These are phyloP conservation scores for Heliconius charithonia DNA, from an alignment of 2,888 invertebrate genomes.

Conservation along the genomic window DNA sequence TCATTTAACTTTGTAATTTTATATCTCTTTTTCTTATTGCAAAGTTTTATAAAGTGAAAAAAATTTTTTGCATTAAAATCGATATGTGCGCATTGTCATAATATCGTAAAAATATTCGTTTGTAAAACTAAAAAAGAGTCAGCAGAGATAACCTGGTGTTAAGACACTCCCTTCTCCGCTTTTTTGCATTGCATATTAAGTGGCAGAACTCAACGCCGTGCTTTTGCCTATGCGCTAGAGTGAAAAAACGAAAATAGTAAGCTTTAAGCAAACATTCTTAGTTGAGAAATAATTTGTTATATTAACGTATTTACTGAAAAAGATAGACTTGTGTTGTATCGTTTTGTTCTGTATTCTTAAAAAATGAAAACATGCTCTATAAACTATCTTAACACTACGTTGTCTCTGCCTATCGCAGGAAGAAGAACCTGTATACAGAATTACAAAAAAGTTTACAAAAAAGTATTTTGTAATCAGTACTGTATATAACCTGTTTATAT, in stretches of 20 bases:
- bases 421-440: neutral
- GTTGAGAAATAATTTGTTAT: neutral
- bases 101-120: neutral
- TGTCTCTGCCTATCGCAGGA: neutral
- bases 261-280: too few relatives aligned
- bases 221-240: too few relatives aligned
- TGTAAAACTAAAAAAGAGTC: too few relatives aligned
- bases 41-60: neutral
- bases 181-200: too few relatives aligned
- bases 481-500: neutral
- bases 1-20: slow-evolving; percentile 24
- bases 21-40: neutral
- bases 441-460: neutral
- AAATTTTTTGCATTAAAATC: neutral
- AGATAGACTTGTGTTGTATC: too few relatives aligned
- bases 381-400: neutral
- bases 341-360: too few relatives aligned
- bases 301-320: too few relatives aligned
- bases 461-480: neutral
- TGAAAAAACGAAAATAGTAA: too few relatives aligned
- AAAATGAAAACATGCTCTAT: neutral
- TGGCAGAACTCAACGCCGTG: too few relatives aligned
- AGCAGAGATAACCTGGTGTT: too few relatives aligned
- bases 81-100: too few relatives aligned
- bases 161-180: too few relatives aligned